Evolutionary conservation across 2,888 invertebrate species (phyloP).

Genomic region (Ichneumoninae sp.): DNA sequence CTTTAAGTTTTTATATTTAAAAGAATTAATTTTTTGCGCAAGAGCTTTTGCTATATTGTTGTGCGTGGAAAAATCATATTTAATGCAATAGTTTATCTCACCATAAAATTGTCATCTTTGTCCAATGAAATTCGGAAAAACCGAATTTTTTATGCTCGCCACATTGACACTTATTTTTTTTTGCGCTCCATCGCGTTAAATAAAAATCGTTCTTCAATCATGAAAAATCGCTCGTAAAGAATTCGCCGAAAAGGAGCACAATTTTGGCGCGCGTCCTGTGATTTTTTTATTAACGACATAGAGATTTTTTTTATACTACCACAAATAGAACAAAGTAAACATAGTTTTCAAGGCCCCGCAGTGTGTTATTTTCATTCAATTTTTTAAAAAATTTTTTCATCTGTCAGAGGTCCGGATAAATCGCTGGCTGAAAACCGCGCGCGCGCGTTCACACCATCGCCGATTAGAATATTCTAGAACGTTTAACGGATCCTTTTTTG

Average conservation of each 20-base stretch:
- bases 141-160: no score
- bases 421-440: constrained; percentile 21
- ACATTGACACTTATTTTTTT: no score
- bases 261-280: constrained; percentile 21
- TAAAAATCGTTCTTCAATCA: background rate
- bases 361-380: constrained; percentile 45
- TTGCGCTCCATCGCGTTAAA: background rate
- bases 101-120: no score
- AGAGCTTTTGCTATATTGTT: no score
- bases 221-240: background rate
- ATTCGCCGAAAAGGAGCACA: background rate
- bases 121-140: no score
- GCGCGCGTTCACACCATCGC: constrained; percentile 34
- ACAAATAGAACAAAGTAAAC: constrained; percentile 66
- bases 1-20: no score
- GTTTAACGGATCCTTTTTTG: constrained; percentile 25
- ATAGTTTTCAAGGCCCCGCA: constrained; percentile 61
- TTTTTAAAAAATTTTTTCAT: constrained; percentile 24
- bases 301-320: constrained; percentile 45
- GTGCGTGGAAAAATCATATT: no score
- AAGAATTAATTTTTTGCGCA: no score
- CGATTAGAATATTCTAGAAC: constrained; percentile 43
- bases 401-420: constrained; percentile 56
- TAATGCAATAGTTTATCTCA: no score
- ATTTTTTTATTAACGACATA: constrained; percentile 45